Evolutionary conservation across 2,113 vertebrate genomes (phyloP), one percentile per base, ranked within the genome.

Genomic region (Dromiciops gliroides): DNA sequence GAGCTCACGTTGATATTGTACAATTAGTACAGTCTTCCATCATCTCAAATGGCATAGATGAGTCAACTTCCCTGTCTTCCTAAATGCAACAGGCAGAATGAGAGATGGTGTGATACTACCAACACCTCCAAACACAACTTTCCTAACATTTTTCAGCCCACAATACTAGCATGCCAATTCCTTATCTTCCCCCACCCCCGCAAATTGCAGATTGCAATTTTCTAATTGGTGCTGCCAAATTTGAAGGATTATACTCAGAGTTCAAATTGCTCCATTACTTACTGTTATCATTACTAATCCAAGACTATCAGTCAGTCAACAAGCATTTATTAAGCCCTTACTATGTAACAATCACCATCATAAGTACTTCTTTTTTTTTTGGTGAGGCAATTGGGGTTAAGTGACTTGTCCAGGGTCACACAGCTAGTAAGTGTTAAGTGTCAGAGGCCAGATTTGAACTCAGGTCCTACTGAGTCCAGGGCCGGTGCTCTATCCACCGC

Each of bases 211-310:
- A 94, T 51, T 95, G 19, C 75, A 94, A 83, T 90, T 51, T 93
- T 91, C 88, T 26, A 75, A 95, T 94, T 90, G 19, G 12, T 44
- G 60, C 67, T 93, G 50, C 88, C 67, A 94, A 93, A 91, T 53
- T 52, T 88, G 51, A 94, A 50, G 91, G 50, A 88, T 92, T 52
- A 89, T 92, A 50, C 52, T 94, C 52, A 53, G 95, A 28, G 16
- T 44, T 94, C 91, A 67, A 24, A 89, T 95, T 95, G 47, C 51
- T 96, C 91, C 56, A n/a, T n/a, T n/a, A n/a, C 51, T 90, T 22
- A 44, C n/a, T 44, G 28, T 53, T 95, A 37, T 89, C 91, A 25
- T 60, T 92, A 37, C 28, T 83, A 75, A 91, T 94, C 95, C 89
- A 93, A 93, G 92, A 47, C 1, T 75, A n/a, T n/a, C 67, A n/a